Evolutionary conservation across 2,113 vertebrate genomes (phyloP).

Genomic region (Amphiprion ocellaris): DNA sequence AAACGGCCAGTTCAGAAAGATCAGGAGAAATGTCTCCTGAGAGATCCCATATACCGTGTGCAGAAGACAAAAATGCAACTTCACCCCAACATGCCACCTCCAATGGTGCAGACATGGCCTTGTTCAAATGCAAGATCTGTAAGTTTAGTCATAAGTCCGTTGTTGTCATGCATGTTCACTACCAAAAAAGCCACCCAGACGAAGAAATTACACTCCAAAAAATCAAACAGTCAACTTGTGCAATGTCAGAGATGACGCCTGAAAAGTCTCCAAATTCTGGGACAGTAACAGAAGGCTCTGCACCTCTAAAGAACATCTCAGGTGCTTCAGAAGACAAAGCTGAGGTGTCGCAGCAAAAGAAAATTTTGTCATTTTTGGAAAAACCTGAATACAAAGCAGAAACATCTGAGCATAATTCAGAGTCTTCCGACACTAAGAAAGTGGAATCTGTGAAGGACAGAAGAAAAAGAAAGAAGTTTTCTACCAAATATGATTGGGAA

Average conservation of each 20-base stretch:
- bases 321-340: neutral
- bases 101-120: neutral
- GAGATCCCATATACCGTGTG: neutral
- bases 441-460: neutral
- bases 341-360: neutral
- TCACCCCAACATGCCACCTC: neutral
- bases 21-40: slow-evolving; percentile 78
- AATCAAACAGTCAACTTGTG: slow-evolving; percentile 53
- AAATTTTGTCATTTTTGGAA: neutral
- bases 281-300: neutral
- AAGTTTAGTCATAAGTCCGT: slow-evolving; percentile 76
- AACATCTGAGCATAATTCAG: neutral
- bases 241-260: neutral
- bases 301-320: neutral
- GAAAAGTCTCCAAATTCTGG: slow-evolving; percentile 3
- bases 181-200: slow-evolving; percentile 91
- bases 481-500: neutral
- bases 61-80: slow-evolving; percentile 8
- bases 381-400: neutral
- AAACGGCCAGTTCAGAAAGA: slow-evolving; percentile 85
- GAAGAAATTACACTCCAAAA: slow-evolving; percentile 81
- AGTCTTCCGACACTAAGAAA: neutral
- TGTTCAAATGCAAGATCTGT: slow-evolving; percentile 66
- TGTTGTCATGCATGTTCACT: slow-evolving; percentile 93
- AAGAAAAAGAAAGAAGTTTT: neutral